These are phyloP conservation scores for Coelogynopora nodosa DNA, from an alignment of 2,888 invertebrate genomes.

Conservation along the genomic window DNA sequence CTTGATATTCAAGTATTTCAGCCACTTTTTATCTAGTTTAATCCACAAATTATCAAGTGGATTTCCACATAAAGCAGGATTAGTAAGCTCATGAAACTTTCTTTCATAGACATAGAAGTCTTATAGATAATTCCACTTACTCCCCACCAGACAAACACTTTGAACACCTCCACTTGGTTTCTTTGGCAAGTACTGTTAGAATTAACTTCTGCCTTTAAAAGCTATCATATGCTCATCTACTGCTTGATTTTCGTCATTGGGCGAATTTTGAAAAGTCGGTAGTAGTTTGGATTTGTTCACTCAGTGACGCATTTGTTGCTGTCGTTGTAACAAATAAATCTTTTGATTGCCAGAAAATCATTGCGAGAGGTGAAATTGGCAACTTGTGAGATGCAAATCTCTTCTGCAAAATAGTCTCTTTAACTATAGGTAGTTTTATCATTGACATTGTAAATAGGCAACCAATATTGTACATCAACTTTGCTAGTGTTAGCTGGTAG, in stretches of 20 bases:
- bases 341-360: slow-evolving; percentile 19
- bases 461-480: not conserved
- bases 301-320: slow-evolving; percentile 43
- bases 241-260: slow-evolving; percentile 43
- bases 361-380: slow-evolving; percentile 31
- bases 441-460: slow-evolving; percentile 3
- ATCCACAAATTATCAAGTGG: not conserved
- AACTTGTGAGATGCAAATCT: slow-evolving; percentile 13
- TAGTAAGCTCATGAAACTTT: slow-evolving; percentile 21
- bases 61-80: slow-evolving; percentile 23
- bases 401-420: not conserved
- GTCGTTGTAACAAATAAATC: slow-evolving; percentile 49
- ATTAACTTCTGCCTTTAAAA: slow-evolving; percentile 45
- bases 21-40: not conserved
- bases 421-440: slow-evolving; percentile 21
- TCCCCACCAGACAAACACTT: too few relatives aligned
- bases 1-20: not conserved
- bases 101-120: slow-evolving; percentile 46
- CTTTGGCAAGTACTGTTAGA: slow-evolving; percentile 47
- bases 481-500: slow-evolving; percentile 13
- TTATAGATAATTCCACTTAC: slow-evolving; percentile 45
- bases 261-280: slow-evolving; percentile 48
- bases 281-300: slow-evolving; percentile 35
- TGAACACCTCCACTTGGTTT: slow-evolving; percentile 47
- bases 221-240: slow-evolving; percentile 48